Evolutionary conservation across 2,888 invertebrate genomes (phyloP).

Genomic region (Diaperis boleti): DNA sequence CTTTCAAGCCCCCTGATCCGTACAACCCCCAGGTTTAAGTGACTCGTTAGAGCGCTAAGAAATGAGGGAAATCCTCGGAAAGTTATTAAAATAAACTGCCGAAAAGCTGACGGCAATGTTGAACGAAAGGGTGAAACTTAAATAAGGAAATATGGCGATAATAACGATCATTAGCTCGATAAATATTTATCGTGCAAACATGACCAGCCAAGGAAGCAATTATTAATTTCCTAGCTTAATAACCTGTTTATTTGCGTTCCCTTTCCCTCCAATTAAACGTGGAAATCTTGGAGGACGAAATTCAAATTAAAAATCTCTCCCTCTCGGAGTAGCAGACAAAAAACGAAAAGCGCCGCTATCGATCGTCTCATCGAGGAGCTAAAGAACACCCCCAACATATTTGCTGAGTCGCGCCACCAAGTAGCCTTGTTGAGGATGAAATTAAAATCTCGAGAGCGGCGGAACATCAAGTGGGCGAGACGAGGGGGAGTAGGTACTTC

Average conservation of each 20-base stretch:
- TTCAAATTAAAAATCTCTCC: neutral
- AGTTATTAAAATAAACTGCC: constrained; percentile 51
- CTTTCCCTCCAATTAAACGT: neutral
- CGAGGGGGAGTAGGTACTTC: constrained; percentile 43
- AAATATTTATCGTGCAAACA: constrained; percentile 48
- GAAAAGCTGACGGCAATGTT: constrained; percentile 45
- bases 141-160: constrained; percentile 50
- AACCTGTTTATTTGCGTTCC: constrained; percentile 33
- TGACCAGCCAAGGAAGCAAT: constrained; percentile 43
- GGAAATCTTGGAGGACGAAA: neutral
- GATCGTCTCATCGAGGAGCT: constrained; percentile 28
- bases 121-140: constrained; percentile 49
- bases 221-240: constrained; percentile 44
- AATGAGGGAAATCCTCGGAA: constrained; percentile 42
- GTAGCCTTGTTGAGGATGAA: constrained; percentile 52
- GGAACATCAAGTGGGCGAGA: constrained; percentile 45
- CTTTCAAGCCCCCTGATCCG: too few species aligned
- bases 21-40: too few species aligned
- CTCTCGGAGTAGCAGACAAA: neutral
- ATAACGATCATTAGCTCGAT: constrained; percentile 47
- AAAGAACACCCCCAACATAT: constrained; percentile 44
- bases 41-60: too few species aligned
- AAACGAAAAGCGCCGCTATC: constrained; percentile 29
- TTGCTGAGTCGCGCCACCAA: constrained; percentile 50
- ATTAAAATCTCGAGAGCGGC: constrained; percentile 53